These are phyloP conservation scores for Acholoe squamosa DNA, from an alignment of 2,888 invertebrate genomes.

Conservation along the genomic window DNA sequence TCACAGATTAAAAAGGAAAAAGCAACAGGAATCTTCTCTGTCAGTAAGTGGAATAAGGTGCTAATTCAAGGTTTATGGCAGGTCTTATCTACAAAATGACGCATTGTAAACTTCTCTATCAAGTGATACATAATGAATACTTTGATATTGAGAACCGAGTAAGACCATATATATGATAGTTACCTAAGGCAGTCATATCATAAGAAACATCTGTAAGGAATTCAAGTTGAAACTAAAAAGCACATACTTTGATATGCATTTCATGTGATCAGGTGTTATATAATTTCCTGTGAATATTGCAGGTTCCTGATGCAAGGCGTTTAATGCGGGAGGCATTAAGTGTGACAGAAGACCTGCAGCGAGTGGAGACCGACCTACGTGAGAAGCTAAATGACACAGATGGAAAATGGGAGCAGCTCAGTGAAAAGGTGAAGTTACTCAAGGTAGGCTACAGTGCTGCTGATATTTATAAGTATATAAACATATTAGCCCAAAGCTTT, in stretches of 20 bases:
- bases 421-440: neutral
- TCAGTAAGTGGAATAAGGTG: neutral
- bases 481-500: too few species aligned
- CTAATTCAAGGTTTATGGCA: too few species aligned
- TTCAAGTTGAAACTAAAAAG: neutral
- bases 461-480: too few species aligned
- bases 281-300: neutral
- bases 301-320: constrained; percentile 34
- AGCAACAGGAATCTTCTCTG: neutral
- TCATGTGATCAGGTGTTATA: neutral
- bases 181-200: too few species aligned
- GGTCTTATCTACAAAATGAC: too few species aligned
- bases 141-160: too few species aligned
- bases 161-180: neutral
- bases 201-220: too few species aligned
- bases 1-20: constrained; percentile 26
- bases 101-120: neutral
- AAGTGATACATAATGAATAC: neutral
- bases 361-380: neutral
- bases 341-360: constrained; percentile 32
- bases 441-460: neutral
- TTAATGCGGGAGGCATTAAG: constrained; percentile 1
- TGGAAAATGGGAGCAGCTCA: neutral
- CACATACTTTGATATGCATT: neutral
- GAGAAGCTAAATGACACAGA: neutral